A percentile compares a stretch with the other conserved stretches of the same genome.
These are phyloP conservation scores for Chymomyza procnemis DNA, from an alignment of 2,888 invertebrate species.

Conservation along the genomic window DNA sequence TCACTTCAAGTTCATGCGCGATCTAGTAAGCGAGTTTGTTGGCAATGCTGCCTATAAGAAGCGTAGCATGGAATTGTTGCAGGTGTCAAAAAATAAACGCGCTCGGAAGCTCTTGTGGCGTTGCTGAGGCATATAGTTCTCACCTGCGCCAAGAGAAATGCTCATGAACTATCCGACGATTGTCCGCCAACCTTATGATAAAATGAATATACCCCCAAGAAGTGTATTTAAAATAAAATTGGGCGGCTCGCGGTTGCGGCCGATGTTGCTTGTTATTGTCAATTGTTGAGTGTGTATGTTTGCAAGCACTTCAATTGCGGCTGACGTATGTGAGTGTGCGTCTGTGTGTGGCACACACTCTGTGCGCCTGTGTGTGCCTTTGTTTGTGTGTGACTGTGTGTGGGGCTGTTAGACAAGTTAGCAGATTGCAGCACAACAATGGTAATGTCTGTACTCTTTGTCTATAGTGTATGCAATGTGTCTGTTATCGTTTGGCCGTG, in stretches of 20 bases:
- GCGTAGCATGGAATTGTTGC: no score
- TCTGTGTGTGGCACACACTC: constrained; percentile 10
- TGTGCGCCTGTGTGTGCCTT: not conserved
- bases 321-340: constrained; percentile 14
- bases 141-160: no score
- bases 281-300: constrained; percentile 50
- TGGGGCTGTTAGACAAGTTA: constrained; percentile 45
- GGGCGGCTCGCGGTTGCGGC: not conserved
- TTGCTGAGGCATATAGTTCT: no score
- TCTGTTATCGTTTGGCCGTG: constrained; percentile 36
- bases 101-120: no score
- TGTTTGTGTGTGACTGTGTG: constrained; percentile 6
- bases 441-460: constrained; percentile 15
- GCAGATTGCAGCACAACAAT: constrained; percentile 42
- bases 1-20: no score
- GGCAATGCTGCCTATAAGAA: no score
- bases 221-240: not conserved
- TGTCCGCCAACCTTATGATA: not conserved
- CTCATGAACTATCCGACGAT: no score
- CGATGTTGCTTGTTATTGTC: constrained; percentile 61
- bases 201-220: not conserved
- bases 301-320: constrained; percentile 40
- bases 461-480: constrained; percentile 5
- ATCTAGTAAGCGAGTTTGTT: no score
- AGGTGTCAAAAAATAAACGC: no score